Evolutionary conservation across 1,140 invertebrate genomes (phyloP), one percentile per base, ranked within the genome.

Genomic region (Oryctes rhinoceros): DNA sequence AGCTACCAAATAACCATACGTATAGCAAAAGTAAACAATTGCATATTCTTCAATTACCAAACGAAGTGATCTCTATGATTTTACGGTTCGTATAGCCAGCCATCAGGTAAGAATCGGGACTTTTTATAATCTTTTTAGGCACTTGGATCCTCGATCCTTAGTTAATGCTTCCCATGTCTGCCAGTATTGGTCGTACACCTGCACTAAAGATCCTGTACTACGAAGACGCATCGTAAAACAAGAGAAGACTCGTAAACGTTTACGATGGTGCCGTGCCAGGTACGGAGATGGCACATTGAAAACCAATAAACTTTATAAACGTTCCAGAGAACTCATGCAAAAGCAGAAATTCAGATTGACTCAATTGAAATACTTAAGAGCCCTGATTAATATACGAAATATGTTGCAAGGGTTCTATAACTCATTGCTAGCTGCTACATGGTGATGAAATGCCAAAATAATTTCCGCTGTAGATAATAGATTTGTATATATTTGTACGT

Each of bases 341-440:
- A 78, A 59, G 49, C 77, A 48, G 35, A 78, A 78, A 9, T 53
- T 59, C 7, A 18, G 77, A 53, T 3, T 78, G 15, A n/a, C 18
- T n/a, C 77, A 78, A 78, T 59, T 53, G 15, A 20, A 78, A 6
- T 78, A 37, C 24, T 20, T 78, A 35, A 11, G 39, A 48, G 35
- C 77, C 10, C 59, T 78, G 39, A 78, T 78, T 0, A 39, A 59
- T 53, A 3, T 78, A 10, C 39, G 49, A n/a, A 78, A 59, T 59
- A 78, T 78, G 77, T 78, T 47, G 77, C 47, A 78, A 59, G 49
- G 49, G 9, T 53, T 78, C 59, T 78, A 78, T 35, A 37, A 78
- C 35, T 30, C 18, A 4, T 78, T 78, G 35, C 53, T 78, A 20
- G 75, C 65, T 35, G 20, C 65, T 30, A 24, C 24, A 71, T n/a